phyloP scores from a whole-genome alignment of 2,888 invertebrate species.

The Antheraea yamamai region DNA sequence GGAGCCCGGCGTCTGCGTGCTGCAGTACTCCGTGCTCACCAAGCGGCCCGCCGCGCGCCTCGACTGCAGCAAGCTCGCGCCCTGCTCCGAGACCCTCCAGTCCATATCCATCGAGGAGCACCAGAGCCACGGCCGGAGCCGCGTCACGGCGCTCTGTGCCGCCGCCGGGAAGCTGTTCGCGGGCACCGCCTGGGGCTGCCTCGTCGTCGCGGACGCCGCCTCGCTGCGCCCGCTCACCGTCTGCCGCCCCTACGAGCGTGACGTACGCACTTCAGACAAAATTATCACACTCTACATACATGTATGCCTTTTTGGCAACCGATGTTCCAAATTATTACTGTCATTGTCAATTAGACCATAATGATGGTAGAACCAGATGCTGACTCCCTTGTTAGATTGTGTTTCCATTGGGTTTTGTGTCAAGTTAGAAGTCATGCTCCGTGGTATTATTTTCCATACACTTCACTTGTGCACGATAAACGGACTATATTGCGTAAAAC shows the following conservation, averaged over 20 bases:
- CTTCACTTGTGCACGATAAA: no score
- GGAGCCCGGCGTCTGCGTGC: constrained; percentile 94
- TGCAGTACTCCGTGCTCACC: constrained; percentile 90
- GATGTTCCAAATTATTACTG: no score
- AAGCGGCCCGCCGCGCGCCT: constrained; percentile 88
- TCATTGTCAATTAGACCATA: no score
- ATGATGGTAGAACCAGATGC: no score
- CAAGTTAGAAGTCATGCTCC: no score
- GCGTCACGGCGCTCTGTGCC: constrained; percentile 42
- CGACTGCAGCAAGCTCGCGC: constrained; percentile 95
- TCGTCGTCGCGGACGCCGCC: constrained; percentile 92
- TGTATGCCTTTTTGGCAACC: no score
- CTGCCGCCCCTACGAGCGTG: constrained; percentile 95
- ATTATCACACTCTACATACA: no score
- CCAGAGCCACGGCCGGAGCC: constrained; percentile 84
- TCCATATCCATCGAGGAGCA: constrained; percentile 95
- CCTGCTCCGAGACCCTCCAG: constrained; percentile 95
- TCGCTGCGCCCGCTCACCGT: constrained; percentile 93
- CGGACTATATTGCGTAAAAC: no score
- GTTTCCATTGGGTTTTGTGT: no score
- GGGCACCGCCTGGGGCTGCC: constrained; percentile 97
- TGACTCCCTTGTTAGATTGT: no score
- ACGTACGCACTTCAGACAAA: constrained; percentile 69
- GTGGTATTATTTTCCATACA: no score
- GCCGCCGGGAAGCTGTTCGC: constrained; percentile 83